phyloP scores from a whole-genome alignment of 2,113 vertebrate species.

The Phocoena sinus region DNA sequence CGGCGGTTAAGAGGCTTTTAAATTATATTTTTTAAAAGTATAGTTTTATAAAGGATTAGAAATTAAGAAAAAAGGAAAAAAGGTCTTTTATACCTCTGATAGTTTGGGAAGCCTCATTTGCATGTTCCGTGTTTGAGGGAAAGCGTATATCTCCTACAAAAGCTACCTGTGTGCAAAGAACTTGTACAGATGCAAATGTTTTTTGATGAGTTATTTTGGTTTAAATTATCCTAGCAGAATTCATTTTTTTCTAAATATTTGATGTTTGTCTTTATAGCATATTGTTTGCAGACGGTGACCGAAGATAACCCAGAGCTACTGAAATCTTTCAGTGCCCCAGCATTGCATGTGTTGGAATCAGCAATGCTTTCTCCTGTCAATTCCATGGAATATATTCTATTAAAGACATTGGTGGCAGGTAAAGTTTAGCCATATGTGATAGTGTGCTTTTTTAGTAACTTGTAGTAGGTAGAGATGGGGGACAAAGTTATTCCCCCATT shows the following conservation, averaged over 20 bases:
- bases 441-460: not conserved
- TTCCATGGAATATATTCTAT: constrained; percentile 86
- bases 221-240: not conserved
- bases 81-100: not conserved
- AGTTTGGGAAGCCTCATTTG: not conserved
- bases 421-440: not conserved
- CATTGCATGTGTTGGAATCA: constrained; percentile 83
- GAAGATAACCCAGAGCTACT: constrained; percentile 96
- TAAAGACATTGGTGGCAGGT: constrained; percentile 93
- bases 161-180: not conserved
- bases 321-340: constrained; percentile 80
- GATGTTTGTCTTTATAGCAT: constrained; percentile 81
- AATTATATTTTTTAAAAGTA: not conserved
- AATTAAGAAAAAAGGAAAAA: not conserved
- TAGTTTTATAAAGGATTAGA: not conserved
- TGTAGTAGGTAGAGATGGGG: rapidly evolving
- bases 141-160: not conserved
- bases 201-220: not conserved
- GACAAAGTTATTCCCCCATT: not conserved
- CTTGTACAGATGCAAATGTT: not conserved
- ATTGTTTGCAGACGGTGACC: constrained; percentile 95
- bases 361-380: constrained; percentile 83
- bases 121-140: not conserved
- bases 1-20: not conserved
- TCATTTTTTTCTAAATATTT: not conserved